Conservation (phyloP, 2,888 invertebrate species). For the Xanthorhoe spadicearia region DNA sequence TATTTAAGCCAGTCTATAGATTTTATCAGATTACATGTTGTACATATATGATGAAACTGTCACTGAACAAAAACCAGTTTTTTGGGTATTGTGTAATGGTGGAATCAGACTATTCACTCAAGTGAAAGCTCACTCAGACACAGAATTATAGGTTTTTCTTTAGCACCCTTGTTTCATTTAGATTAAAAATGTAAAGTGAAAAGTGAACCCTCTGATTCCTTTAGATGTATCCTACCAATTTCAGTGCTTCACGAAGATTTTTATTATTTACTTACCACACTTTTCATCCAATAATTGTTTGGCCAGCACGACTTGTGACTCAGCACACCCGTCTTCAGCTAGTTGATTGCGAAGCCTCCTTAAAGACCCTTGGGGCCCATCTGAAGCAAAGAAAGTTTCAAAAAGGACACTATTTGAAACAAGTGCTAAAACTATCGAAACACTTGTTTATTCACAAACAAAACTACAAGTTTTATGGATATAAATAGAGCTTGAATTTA, state of each 20-base stretch:
- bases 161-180: too few relatives aligned
- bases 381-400: slow-evolving; percentile 72
- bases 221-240: too few relatives aligned
- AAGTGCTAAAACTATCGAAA: not conserved
- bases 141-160: too few relatives aligned
- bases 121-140: too few relatives aligned
- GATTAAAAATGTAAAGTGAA: too few relatives aligned
- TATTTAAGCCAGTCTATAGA: too few relatives aligned
- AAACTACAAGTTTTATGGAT: not conserved
- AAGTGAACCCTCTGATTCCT: too few relatives aligned
- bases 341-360: slow-evolving; percentile 88
- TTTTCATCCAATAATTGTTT: slow-evolving; percentile 92
- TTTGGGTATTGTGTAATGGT: too few relatives aligned
- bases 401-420: slow-evolving; percentile 54
- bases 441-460: not conserved
- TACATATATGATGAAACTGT: too few relatives aligned
- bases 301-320: slow-evolving; percentile 94
- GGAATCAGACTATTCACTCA: too few relatives aligned
- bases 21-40: too few relatives aligned
- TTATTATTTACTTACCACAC: slow-evolving; percentile 84
- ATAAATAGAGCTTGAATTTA: not conserved
- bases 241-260: not conserved
- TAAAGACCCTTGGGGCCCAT: slow-evolving; percentile 87
- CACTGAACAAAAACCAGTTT: too few relatives aligned
- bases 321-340: slow-evolving; percentile 95